These are phyloP conservation scores for Gibbula magus DNA, from an alignment of 2,888 invertebrate species.

Conservation along the genomic window DNA sequence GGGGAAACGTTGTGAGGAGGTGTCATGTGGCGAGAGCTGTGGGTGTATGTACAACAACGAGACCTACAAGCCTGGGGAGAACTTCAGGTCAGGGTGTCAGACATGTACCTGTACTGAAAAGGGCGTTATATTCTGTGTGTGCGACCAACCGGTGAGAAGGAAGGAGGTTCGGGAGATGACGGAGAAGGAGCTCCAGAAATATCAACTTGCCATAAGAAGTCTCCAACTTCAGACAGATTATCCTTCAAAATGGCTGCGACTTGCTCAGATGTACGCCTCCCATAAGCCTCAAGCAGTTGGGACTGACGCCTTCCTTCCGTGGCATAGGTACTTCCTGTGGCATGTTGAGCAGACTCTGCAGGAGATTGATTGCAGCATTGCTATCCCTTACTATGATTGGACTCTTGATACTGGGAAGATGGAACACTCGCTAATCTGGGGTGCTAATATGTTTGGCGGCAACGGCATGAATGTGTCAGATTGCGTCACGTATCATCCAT, in stretches of 20 bases:
- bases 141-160: constrained; percentile 51
- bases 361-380: constrained; percentile 65
- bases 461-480: constrained; percentile 58
- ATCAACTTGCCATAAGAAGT: constrained; percentile 64
- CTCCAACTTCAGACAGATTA: constrained; percentile 53
- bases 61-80: constrained; percentile 57
- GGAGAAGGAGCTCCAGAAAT: constrained; percentile 59
- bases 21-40: constrained; percentile 62
- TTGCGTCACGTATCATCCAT: constrained; percentile 71
- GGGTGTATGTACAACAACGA: constrained; percentile 66
- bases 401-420: constrained; percentile 70
- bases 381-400: constrained; percentile 74
- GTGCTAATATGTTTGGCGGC: constrained; percentile 70
- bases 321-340: constrained; percentile 70
- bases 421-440: constrained; percentile 66
- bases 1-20: constrained; percentile 66
- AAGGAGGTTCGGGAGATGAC: constrained; percentile 71
- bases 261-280: constrained; percentile 62
- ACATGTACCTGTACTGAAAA: constrained; percentile 58
- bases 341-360: constrained; percentile 67
- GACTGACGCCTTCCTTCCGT: constrained; percentile 65
- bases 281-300: constrained; percentile 68
- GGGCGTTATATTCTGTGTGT: constrained; percentile 57
- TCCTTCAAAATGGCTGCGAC: constrained; percentile 67
- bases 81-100: constrained; percentile 63